Evolutionary conservation across 2,113 vertebrate species (phyloP), one percentile per base, ranked within the genome.

Genomic region (Engystomops pustulosus): DNA sequence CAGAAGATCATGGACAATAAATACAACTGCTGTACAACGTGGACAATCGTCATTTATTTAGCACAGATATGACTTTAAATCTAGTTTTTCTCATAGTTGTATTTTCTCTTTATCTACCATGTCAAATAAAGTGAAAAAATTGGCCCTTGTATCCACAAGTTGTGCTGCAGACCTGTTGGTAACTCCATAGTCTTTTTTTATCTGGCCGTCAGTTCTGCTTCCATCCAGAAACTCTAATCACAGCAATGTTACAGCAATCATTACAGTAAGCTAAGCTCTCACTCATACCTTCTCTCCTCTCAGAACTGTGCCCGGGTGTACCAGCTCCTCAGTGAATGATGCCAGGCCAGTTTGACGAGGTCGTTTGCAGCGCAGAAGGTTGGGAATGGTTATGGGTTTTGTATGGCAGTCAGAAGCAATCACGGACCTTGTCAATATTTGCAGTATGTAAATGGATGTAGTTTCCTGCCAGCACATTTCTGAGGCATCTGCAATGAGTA

Each of bases 361-460:
- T 84, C 65, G n/a, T 84, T 70, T 79, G 65, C 74, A 32, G 83
- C 65, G 20, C 74, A 84, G 74, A 84, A 84, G 83, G 83, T 70
- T 84, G 60, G n/a, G 32, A 84, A 78, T 79, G 62, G 62, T 84
- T 84, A 84, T 79, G 62, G 62, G 72, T 70, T 84, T 70, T 84
- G 74, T 70, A 79, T 79, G 75, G 44, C 60, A 79, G 74, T 84
- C 83, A 79, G 70, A 84, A 84, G 74, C 83, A 44, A 84, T 84
- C 75, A 84, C 44, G 41, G 75, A 49, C 36, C 75, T 79, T 84
- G 74, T 84, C 75, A 84, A 84, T 84, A 84, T 84, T 79, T 84
- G 74, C 83, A 45, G 49, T 79, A 84, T 79, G 83, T 79, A 58
- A 70, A 77, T 67, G n/a, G 60, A 49, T 15, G 45, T 32, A 20